These are phyloP conservation scores for Serilophus lunatus DNA, from an alignment of 2,113 vertebrate genomes.

Conservation along the genomic window DNA sequence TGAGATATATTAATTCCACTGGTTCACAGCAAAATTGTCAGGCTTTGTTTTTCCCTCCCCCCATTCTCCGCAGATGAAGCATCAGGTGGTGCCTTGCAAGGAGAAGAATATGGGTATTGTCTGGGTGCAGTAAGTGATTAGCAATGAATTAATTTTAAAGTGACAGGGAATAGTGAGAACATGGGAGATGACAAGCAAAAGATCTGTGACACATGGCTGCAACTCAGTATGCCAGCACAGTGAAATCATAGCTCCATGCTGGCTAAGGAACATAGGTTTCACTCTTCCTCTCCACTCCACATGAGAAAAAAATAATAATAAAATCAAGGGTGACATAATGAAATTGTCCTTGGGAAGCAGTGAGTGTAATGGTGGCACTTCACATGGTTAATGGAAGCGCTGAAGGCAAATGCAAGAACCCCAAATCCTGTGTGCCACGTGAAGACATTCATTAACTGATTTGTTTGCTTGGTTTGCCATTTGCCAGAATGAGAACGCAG, in stretches of 20 bases:
- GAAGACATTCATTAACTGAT: neutral
- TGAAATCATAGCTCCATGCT: constrained; percentile 22
- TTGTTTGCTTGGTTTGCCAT: neutral
- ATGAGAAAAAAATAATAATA: neutral
- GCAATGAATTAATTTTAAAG: constrained; percentile 39
- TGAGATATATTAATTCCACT: neutral
- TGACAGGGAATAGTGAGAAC: neutral
- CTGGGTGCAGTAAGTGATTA: constrained; percentile 46
- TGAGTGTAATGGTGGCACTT: neutral
- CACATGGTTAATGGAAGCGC: neutral
- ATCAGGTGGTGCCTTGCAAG: neutral
- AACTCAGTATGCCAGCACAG: constrained; percentile 25
- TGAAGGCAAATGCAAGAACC: neutral
- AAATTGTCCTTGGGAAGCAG: constrained; percentile 13
- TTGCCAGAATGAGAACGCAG: neutral
- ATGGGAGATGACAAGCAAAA: constrained; percentile 48
- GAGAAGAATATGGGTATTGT: neutral
- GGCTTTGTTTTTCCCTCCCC: neutral
- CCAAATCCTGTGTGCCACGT: neutral
- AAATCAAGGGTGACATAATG: neutral
- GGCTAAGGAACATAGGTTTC: neutral
- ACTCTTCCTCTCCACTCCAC: neutral
- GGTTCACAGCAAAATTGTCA: neutral
- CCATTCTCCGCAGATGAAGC: neutral
- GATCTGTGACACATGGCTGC: constrained; percentile 61